phyloP scores from a whole-genome alignment of 2,888 invertebrate genomes.

The Lasioglossum pauxillum region DNA sequence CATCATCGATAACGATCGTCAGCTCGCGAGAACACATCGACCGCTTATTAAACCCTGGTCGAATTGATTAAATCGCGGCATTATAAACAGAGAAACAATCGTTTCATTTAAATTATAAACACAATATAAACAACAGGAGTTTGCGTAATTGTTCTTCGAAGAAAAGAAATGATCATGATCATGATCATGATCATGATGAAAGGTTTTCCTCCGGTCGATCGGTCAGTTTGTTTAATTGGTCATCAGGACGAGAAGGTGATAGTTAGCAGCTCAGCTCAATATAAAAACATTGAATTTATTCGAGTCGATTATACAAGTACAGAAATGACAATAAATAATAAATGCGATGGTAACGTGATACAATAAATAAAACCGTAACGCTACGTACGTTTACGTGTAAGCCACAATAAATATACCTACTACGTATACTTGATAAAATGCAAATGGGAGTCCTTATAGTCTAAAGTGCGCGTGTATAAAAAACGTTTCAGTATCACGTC shows the following conservation, averaged over 20 bases:
- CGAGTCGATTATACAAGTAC: slow-evolving; percentile 77
- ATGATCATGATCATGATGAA: no score
- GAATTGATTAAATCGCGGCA: slow-evolving; percentile 59
- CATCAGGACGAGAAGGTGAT: neutral
- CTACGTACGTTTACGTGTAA: slow-evolving; percentile 73
- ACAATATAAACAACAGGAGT: neutral
- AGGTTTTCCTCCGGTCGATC: neutral
- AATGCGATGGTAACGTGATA: slow-evolving; percentile 83
- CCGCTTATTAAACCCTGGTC: slow-evolving; percentile 74
- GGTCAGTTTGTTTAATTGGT: neutral
- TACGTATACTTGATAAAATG: slow-evolving; percentile 73
- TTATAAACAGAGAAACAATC: slow-evolving; percentile 13
- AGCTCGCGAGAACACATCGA: slow-evolving; percentile 33
- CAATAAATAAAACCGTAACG: slow-evolving; percentile 78
- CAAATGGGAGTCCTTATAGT: slow-evolving; percentile 56
- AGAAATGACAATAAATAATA: slow-evolving; percentile 82
- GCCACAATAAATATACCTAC: slow-evolving; percentile 77
- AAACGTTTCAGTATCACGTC: slow-evolving; percentile 56
- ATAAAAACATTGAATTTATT: slow-evolving; percentile 79
- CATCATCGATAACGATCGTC: slow-evolving; percentile 63
- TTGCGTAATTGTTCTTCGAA: neutral
- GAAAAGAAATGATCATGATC: neutral
- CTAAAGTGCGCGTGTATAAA: slow-evolving; percentile 45
- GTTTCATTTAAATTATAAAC: neutral
- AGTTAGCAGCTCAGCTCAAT: slow-evolving; percentile 37